These are phyloP conservation scores for Andrena cerasifolii DNA, from an alignment of 1,140 invertebrate species.

Conservation along the genomic window DNA sequence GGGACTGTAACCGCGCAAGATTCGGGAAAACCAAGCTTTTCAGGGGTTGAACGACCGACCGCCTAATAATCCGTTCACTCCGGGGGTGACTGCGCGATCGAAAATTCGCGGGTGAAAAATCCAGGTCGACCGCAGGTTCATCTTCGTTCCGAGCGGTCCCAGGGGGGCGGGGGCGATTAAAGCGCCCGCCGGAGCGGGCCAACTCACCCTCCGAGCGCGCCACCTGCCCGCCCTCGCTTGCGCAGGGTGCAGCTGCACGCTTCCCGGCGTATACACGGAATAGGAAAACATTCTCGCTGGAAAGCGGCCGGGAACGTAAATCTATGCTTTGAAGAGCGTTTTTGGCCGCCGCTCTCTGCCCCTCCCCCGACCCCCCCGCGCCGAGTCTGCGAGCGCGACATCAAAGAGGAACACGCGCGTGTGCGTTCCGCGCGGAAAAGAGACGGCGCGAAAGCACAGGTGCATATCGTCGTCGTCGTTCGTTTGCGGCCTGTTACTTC, in stretches of 20 bases:
- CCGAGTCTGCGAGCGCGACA: slow-evolving; percentile 43
- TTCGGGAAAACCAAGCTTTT: too few species aligned
- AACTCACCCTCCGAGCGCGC: slow-evolving; percentile 1
- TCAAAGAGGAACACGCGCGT: slow-evolving; percentile 52
- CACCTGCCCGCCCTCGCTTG: neutral
- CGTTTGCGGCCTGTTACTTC: slow-evolving; percentile 51
- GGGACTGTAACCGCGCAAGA: too few species aligned
- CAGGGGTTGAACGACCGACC: too few species aligned
- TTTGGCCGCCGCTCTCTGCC: slow-evolving; percentile 17
- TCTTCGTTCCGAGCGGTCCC: slow-evolving; percentile 16
- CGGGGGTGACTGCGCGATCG: too few species aligned
- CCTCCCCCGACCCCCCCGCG: neutral
- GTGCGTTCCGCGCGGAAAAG: neutral
- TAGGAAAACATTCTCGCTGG: slow-evolving; percentile 54
- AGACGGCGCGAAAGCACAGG: slow-evolving; percentile 45
- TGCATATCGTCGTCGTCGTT: slow-evolving; percentile 45
- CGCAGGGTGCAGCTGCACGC: slow-evolving; percentile 8
- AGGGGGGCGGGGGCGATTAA: slow-evolving; percentile 40
- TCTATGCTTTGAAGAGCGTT: slow-evolving; percentile 59
- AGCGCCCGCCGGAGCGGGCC: slow-evolving; percentile 22
- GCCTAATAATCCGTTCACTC: too few species aligned
- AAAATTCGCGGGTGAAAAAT: neutral
- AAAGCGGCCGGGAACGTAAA: slow-evolving; percentile 32
- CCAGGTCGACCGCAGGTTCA: slow-evolving; percentile 23
- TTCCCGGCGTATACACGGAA: slow-evolving; percentile 25